Evolutionary conservation across 2,888 invertebrate genomes (phyloP).

Genomic region (Ichneumon xanthorius): DNA sequence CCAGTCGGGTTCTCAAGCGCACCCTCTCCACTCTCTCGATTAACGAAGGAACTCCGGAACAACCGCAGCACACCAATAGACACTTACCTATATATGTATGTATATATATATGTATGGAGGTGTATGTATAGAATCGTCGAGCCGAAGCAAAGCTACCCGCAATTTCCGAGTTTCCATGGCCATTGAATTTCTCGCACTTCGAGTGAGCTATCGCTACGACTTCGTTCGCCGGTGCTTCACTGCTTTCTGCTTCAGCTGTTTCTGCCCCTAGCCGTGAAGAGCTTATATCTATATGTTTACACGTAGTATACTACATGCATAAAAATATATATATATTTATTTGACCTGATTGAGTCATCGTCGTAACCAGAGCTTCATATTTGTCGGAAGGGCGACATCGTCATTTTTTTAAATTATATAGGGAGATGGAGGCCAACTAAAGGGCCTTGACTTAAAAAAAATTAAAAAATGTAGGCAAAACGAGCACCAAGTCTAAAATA

Average conservation of each 20-base stretch:
- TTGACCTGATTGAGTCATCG: not conserved
- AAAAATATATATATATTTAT: not conserved
- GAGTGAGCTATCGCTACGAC: slow-evolving; percentile 36
- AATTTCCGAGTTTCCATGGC: slow-evolving; percentile 55
- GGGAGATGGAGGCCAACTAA: not conserved
- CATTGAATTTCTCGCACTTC: slow-evolving; percentile 55
- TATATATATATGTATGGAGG: not conserved
- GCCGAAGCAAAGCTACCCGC: slow-evolving; percentile 29
- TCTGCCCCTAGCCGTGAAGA: not conserved
- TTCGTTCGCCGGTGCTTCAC: slow-evolving; percentile 32
- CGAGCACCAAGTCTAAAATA: not conserved
- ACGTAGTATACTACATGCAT: not conserved
- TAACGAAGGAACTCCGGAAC: slow-evolving; percentile 55
- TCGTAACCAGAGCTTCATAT: not conserved
- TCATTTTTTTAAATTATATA: not conserved
- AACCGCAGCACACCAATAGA: slow-evolving; percentile 16
- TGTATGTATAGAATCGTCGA: slow-evolving; percentile 4
- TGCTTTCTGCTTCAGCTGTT: slow-evolving; percentile 28
- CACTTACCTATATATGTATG: not conserved
- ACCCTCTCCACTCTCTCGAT: slow-evolving; percentile 46
- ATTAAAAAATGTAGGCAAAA: not conserved
- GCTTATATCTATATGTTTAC: not conserved
- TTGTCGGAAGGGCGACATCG: not conserved
- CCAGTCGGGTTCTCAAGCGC: slow-evolving; percentile 32
- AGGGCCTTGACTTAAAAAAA: not conserved